These are phyloP conservation scores for Listronotus oregonensis DNA, from an alignment of 1,140 invertebrate genomes.

Conservation along the genomic window DNA sequence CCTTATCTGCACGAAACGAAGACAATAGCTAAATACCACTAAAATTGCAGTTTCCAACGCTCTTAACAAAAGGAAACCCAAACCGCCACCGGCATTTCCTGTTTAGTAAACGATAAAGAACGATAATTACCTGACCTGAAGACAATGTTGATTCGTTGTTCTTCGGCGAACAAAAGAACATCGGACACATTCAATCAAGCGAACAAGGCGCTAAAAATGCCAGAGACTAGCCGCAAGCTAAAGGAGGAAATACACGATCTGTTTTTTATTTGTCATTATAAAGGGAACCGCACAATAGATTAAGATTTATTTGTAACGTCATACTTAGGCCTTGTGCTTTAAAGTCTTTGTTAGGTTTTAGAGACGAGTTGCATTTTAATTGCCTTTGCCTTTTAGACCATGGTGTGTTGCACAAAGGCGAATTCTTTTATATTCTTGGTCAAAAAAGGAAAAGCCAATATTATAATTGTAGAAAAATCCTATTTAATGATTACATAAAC, in stretches of 20 bases:
- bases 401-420: too few species aligned
- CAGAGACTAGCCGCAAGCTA: background rate
- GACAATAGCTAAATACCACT: constrained; percentile 7
- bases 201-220: constrained; percentile 14
- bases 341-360: background rate
- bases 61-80: constrained; percentile 5
- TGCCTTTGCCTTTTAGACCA: too few species aligned
- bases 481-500: too few species aligned
- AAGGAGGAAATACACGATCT: constrained; percentile 9
- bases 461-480: too few species aligned
- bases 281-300: background rate
- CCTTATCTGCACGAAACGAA: background rate
- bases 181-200: constrained; percentile 14
- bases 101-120: constrained; percentile 7
- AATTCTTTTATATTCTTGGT: too few species aligned
- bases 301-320: background rate
- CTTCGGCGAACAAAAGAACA: constrained; percentile 11
- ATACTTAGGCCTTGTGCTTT: background rate
- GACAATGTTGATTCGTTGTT: constrained; percentile 15
- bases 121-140: constrained; percentile 6
- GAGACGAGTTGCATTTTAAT: too few species aligned
- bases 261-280: constrained; percentile 7
- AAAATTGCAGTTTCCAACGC: constrained; percentile 6
- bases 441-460: too few species aligned
- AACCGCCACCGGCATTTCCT: constrained; percentile 1